These are phyloP conservation scores for Uria aalge DNA, from an alignment of 2,113 vertebrate genomes.

Conservation along the genomic window DNA sequence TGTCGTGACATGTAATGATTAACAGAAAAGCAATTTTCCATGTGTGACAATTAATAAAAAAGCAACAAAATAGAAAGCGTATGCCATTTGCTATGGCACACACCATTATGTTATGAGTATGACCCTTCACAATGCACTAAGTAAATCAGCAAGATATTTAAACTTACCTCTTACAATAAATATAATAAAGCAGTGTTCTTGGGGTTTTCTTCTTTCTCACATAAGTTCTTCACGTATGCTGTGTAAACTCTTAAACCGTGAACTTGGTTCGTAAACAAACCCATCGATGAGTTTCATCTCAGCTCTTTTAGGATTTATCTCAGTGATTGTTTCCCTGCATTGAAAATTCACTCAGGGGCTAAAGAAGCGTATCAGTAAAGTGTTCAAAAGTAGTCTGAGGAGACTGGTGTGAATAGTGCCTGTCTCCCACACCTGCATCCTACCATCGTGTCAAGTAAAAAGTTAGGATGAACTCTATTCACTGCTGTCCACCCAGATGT, in stretches of 20 bases:
- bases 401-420: background rate
- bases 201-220: background rate
- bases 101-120: background rate
- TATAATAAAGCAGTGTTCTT: background rate
- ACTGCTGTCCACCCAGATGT: background rate
- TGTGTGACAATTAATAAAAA: background rate
- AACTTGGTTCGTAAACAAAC: background rate
- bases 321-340: slow-evolving; percentile 12
- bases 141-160: background rate
- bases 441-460: background rate
- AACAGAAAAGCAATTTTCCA: background rate
- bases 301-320: background rate
- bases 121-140: background rate
- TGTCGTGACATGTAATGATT: background rate
- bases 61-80: background rate
- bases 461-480: background rate
- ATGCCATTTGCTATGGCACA: background rate
- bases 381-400: background rate
- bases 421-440: background rate
- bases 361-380: background rate
- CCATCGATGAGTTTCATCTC: slow-evolving; percentile 13
- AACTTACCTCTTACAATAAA: background rate
- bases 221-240: background rate
- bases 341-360: background rate
- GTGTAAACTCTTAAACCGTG: background rate